phyloP scores from a whole-genome alignment of 2,113 vertebrate genomes.

The Lepus americanus region DNA sequence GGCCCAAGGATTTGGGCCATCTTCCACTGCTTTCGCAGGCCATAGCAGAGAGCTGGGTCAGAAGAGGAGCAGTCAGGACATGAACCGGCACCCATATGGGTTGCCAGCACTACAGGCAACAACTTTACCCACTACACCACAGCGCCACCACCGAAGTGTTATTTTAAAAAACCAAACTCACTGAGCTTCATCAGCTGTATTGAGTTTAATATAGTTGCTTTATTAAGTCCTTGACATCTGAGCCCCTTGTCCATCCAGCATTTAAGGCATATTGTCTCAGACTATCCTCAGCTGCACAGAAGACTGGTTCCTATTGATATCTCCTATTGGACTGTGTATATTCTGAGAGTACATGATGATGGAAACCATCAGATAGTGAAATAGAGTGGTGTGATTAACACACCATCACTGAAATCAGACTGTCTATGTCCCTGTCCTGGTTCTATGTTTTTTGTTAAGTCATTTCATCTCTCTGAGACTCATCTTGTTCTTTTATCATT shows the following conservation, averaged over 20 bases:
- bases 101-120: too few species aligned
- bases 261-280: neutral
- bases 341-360: neutral
- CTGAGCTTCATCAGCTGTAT: neutral
- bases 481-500: constrained; percentile 40
- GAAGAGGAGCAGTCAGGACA: too few species aligned
- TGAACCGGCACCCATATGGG: too few species aligned
- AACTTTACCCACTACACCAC: too few species aligned
- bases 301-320: neutral
- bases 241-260: neutral
- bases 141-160: too few species aligned
- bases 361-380: neutral
- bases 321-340: neutral
- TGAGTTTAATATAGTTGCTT: constrained; percentile 1
- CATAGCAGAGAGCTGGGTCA: too few species aligned
- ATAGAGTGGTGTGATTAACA: constrained; percentile 10
- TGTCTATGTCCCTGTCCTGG: neutral
- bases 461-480: constrained; percentile 22
- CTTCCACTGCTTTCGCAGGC: too few species aligned
- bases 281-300: neutral
- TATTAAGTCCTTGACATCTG: constrained; percentile 5
- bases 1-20: too few species aligned
- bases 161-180: neutral
- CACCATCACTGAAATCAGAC: constrained; percentile 10
- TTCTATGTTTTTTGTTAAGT: neutral